Conservation (phyloP, 2,113 vertebrate species). For the Phycodurus eques region DNA sequence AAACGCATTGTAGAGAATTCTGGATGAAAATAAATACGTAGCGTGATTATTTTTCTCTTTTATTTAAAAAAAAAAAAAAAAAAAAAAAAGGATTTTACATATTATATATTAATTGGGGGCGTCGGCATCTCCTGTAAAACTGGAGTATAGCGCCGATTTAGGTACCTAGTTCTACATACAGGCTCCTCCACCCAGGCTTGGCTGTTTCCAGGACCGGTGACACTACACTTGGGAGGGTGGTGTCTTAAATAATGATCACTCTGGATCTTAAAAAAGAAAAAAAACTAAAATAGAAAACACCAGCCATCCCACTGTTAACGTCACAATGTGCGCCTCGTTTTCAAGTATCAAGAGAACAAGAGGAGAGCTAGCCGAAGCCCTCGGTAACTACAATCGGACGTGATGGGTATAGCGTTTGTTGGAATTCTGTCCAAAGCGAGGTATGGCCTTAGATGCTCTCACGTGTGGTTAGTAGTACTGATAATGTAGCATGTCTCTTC, state of each 20-base stretch:
- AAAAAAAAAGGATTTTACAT: slow-evolving; percentile 72
- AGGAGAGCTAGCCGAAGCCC: slow-evolving; percentile 49
- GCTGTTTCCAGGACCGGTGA: slow-evolving; percentile 51
- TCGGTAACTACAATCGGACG: slow-evolving; percentile 17
- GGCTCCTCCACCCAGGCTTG: slow-evolving; percentile 57
- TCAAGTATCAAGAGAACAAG: slow-evolving; percentile 56
- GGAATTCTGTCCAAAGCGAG: no score
- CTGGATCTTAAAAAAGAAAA: slow-evolving; percentile 45
- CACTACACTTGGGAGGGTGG: slow-evolving; percentile 45
- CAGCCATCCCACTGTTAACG: slow-evolving; percentile 45
- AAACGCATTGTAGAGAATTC: neutral
- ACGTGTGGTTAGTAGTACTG: slow-evolving; percentile 4
- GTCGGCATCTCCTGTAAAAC: slow-evolving; percentile 77
- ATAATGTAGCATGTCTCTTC: neutral
- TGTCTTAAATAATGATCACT: slow-evolving; percentile 63
- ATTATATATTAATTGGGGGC: slow-evolving; percentile 73
- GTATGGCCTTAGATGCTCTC: neutral
- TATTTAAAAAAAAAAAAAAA: neutral
- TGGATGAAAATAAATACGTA: slow-evolving; percentile 77
- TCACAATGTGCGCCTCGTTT: slow-evolving; percentile 52
- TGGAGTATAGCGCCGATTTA: slow-evolving; percentile 72
- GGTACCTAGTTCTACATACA: slow-evolving; percentile 69
- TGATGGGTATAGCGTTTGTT: slow-evolving; percentile 6
- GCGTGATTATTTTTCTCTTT: slow-evolving; percentile 42
- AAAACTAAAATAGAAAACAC: slow-evolving; percentile 17